phyloP scores from a whole-genome alignment of 92 coral and sea anemone species.

The Paragorgia papillata region DNA sequence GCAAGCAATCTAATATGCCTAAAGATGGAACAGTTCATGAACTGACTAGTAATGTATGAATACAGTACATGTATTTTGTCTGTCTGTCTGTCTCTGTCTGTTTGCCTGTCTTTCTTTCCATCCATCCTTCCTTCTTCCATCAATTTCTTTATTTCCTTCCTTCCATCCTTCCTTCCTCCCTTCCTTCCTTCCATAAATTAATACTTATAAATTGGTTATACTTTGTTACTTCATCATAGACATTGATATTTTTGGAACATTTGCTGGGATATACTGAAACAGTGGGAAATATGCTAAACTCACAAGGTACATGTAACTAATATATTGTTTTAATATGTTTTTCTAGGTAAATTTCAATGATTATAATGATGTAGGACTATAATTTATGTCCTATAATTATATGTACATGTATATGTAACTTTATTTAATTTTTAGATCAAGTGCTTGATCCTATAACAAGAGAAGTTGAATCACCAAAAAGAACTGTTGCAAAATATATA shows the following conservation, averaged over 20 bases:
- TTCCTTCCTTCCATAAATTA: background rate
- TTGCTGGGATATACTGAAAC: constrained; percentile 88
- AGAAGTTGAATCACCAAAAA: constrained; percentile 73
- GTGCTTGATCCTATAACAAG: constrained; percentile 72
- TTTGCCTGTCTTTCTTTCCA: background rate
- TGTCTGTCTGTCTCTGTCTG: background rate
- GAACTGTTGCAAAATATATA: constrained; percentile 84
- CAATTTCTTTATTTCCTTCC: background rate
- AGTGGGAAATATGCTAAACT: constrained; percentile 87
- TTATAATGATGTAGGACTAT: too few species aligned
- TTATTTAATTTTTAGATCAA: constrained; percentile 52
- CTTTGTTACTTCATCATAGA: constrained; percentile 51
- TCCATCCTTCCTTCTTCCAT: background rate
- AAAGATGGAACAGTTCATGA: constrained; percentile 98
- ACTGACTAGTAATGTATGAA: constrained; percentile 91
- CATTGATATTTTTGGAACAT: constrained; percentile 92
- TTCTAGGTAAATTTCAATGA: background rate
- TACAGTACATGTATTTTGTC: background rate
- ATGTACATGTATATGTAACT: too few species aligned
- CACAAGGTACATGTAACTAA: too few species aligned
- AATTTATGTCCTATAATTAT: too few species aligned
- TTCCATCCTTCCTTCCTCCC: background rate
- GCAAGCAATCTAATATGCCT: constrained; percentile 98
- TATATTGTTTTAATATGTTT: background rate
- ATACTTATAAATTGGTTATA: background rate